Percentiles rank a stretch among this genome's conserved stretches.
Evolutionary conservation across 2,888 invertebrate species (phyloP).

Genomic region (Orthosia incerta): DNA sequence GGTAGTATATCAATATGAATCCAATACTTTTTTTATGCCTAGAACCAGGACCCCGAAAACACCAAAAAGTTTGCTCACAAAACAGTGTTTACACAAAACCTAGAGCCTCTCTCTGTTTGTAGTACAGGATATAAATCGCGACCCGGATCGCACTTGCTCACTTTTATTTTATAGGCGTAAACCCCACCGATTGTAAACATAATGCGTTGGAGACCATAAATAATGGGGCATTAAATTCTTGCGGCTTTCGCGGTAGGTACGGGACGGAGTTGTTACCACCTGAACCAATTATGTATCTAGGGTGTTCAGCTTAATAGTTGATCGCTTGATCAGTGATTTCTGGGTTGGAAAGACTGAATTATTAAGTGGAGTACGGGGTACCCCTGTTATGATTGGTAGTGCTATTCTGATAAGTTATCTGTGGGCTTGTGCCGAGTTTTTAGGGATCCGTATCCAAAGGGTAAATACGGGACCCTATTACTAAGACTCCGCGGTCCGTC

Average conservation of each 20-base stretch:
- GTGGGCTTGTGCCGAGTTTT: too few relatives aligned
- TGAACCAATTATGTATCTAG: conserved; percentile 77
- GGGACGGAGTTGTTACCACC: conserved; percentile 79
- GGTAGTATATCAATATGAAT: too few relatives aligned
- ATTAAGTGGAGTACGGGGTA: neutral
- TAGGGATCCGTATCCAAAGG: too few relatives aligned
- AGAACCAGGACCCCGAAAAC: neutral
- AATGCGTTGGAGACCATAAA: conserved; percentile 68
- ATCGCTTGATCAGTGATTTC: conserved; percentile 36
- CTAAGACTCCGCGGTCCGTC: too few relatives aligned
- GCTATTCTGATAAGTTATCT: neutral
- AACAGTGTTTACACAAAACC: conserved; percentile 29
- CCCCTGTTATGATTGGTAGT: too few relatives aligned
- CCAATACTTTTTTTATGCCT: conserved; percentile 3
- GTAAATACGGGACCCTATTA: too few relatives aligned
- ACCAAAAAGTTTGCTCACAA: conserved; percentile 1
- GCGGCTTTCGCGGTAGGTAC: conserved; percentile 62
- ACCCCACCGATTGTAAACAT: conserved; percentile 65
- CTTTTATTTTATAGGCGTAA: conserved; percentile 60
- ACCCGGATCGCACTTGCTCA: conserved; percentile 41
- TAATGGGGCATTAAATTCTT: conserved; percentile 70
- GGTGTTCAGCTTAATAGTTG: conserved; percentile 38
- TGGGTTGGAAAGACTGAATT: neutral
- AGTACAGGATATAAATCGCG: conserved; percentile 30
- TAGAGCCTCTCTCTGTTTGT: conserved; percentile 21